Evolutionary conservation across 92 coral and sea anemone genomes (phyloP).

Genomic region (Epizoanthus fatuus): DNA sequence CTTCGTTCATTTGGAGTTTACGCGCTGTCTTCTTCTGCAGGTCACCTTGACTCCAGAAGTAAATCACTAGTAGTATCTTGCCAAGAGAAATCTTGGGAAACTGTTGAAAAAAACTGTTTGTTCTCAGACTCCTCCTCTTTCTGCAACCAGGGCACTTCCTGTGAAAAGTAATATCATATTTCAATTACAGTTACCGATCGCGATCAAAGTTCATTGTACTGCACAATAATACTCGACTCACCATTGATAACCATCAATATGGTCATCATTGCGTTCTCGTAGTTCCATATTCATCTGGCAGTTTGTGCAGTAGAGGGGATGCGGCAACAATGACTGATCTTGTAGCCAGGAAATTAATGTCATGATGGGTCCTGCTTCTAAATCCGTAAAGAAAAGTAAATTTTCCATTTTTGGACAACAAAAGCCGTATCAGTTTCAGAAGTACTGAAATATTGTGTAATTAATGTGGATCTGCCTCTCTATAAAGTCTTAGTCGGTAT

Average conservation of each 20-base stretch:
- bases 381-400: constrained; percentile 8
- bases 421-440: too few relatives aligned
- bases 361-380: constrained; percentile 32
- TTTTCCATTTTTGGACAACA: not conserved
- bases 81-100: too few relatives aligned
- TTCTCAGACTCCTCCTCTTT: constrained; percentile 16
- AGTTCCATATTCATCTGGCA: constrained; percentile 35
- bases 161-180: too few relatives aligned
- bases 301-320: constrained; percentile 41
- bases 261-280: constrained; percentile 29
- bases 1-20: too few relatives aligned
- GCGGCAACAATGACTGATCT: constrained; percentile 25
- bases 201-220: too few relatives aligned
- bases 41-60: too few relatives aligned
- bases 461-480: too few relatives aligned
- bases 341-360: constrained; percentile 33
- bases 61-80: too few relatives aligned
- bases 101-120: constrained; percentile 8
- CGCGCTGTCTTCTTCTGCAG: too few relatives aligned
- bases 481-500: too few relatives aligned
- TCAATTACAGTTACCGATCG: too few relatives aligned
- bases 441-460: too few relatives aligned
- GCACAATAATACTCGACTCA: not conserved
- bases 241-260: constrained; percentile 42
- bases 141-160: constrained; percentile 10